Evolutionary conservation across 2,888 invertebrate genomes (phyloP).

Genomic region (Laothoe populi): DNA sequence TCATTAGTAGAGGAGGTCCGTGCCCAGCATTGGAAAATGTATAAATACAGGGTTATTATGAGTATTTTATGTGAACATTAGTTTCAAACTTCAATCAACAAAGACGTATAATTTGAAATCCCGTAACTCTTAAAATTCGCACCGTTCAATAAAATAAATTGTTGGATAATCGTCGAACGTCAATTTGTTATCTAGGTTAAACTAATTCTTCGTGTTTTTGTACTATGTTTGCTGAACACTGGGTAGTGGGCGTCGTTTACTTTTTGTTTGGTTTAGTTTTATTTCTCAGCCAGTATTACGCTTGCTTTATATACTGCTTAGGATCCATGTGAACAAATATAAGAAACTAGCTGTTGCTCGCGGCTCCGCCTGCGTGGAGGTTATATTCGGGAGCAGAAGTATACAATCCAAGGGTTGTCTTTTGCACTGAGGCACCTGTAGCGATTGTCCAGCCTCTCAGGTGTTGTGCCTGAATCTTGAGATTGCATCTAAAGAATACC

Average conservation of each 20-base stretch:
- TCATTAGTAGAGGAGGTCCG: too few relatives aligned
- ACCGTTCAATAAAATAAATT: not conserved
- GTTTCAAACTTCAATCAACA: not conserved
- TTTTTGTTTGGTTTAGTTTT: not conserved
- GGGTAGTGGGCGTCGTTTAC: not conserved
- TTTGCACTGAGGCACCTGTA: too few relatives aligned
- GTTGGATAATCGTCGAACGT: constrained; percentile 3
- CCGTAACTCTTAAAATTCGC: not conserved
- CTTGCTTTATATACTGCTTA: not conserved
- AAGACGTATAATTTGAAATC: not conserved
- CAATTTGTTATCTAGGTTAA: constrained; percentile 15
- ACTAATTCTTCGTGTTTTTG: constrained; percentile 15
- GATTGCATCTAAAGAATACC: too few relatives aligned
- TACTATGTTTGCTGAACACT: not conserved
- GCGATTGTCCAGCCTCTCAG: too few relatives aligned
- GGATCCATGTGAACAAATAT: not conserved
- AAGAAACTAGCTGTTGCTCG: not conserved
- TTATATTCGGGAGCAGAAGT: too few relatives aligned
- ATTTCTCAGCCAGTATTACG: not conserved
- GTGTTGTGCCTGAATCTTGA: too few relatives aligned
- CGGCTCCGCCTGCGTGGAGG: too few relatives aligned
- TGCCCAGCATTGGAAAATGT: too few relatives aligned
- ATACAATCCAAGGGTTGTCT: too few relatives aligned
- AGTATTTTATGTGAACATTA: too few relatives aligned
- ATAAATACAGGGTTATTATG: too few relatives aligned